Evolutionary conservation across 2,113 vertebrate genomes (phyloP).

Genomic region (Aramus guarauna): DNA sequence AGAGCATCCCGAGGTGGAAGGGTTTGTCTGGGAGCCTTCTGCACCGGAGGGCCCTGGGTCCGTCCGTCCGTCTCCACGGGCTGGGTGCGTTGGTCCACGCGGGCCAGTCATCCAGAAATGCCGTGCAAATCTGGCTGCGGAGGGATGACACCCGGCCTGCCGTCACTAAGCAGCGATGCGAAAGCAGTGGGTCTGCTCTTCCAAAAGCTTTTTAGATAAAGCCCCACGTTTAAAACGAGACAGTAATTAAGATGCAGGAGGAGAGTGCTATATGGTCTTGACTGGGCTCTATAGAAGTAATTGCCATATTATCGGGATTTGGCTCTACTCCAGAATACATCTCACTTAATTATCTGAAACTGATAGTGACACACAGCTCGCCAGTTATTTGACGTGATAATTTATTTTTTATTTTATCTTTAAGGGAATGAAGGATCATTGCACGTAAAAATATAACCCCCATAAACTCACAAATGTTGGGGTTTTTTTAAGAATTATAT

Average conservation of each 20-base stretch:
- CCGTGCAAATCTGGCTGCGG: not conserved
- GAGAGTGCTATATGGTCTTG: not conserved
- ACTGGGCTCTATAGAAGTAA: not conserved
- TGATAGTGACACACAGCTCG: not conserved
- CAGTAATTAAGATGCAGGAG: not conserved
- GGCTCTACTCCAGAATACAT: not conserved
- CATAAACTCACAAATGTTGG: not conserved
- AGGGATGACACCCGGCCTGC: not conserved
- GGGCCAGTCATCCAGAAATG: not conserved
- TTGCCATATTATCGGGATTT: not conserved
- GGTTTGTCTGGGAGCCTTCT: not conserved
- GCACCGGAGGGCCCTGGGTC: accelerated
- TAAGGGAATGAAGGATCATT: not conserved
- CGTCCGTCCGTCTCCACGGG: accelerated
- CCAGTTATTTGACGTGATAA: not conserved
- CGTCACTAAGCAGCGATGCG: accelerated
- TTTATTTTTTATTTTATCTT: not conserved
- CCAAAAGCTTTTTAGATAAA: not conserved
- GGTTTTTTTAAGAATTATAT: not conserved
- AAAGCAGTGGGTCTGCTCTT: not conserved
- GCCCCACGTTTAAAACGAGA: not conserved
- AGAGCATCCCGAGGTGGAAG: not conserved
- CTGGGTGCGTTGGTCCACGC: not conserved
- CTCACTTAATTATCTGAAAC: not conserved
- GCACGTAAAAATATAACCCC: not conserved